Base-by-base conservation (phyloP, 2,797 vertebrate species). In the Peromyscus nudipes region DNA sequence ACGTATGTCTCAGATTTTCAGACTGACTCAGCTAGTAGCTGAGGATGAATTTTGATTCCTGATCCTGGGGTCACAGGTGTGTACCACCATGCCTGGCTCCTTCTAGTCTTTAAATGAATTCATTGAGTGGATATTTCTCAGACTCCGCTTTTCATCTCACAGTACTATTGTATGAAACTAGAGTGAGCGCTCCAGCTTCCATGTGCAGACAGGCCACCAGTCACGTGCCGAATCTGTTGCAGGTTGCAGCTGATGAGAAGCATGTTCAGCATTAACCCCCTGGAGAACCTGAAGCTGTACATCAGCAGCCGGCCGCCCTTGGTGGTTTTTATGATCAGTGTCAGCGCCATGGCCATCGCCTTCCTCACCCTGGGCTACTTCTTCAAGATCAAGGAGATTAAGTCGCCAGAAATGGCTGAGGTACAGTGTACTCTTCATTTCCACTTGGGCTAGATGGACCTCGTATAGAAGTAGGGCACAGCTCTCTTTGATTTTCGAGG, bases 351-450 rank as follows among this genome's bases (percentile, higher is more conserved):
- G 99, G 99, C 99, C 95, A 99, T 99, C 64, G 99, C 99, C 97
- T 99, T 99, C 98, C 99, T 99, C 84, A 99, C 99, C 40, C 99
- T 99, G 89, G 99, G 99, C 9, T 99, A 99, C 96, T 99, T 99
- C 99, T 99, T 99, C 98, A 99, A 99, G 97, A 99, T 99, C 98
- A 99, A 99, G 98, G 99, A 99, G 99, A 99, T 99, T 97, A 99
- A 99, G 98, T 99, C 99, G 88, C 99, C 99, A 3, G 99, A 99
- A 98, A 99, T 99, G 99, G 99, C 99, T 1, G 99, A 99, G 99
- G 99, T 99, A 98, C 52, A 21, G 84, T 92, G 57, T 91, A 3
- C 17, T 40, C 34, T 19, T 62, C 13, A 62, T 64, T 31, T 86
- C 64, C 67, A 6, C 52, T 88, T 46, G 37, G 31, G 55, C 55